Conservation (phyloP, 2,113 vertebrate species). For the Sphyrna mokarran region DNA sequence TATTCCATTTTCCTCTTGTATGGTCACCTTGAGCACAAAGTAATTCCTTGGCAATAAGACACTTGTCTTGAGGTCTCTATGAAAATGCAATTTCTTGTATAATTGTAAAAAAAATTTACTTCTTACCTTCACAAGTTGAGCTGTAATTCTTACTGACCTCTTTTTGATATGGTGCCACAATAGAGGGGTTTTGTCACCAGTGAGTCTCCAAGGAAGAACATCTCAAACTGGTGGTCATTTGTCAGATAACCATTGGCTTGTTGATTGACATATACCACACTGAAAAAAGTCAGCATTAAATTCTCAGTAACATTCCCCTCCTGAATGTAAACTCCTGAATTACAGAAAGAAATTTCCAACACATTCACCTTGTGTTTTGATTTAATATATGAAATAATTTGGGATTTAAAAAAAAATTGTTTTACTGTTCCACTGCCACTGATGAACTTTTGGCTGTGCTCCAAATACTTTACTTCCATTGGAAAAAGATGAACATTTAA, state of each 20-base stretch:
- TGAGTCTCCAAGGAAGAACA: background rate
- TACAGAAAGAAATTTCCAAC: background rate
- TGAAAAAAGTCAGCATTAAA: background rate
- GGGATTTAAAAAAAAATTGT: background rate
- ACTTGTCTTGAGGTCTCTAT: background rate
- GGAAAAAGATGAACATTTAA: background rate
- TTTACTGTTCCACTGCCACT: background rate
- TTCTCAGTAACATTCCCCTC: background rate
- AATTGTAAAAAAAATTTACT: background rate
- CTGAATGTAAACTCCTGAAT: background rate
- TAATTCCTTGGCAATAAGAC: background rate
- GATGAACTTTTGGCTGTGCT: background rate
- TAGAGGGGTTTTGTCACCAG: background rate
- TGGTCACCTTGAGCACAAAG: background rate
- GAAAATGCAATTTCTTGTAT: background rate
- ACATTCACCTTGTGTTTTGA: background rate
- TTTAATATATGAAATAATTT: background rate
- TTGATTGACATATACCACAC: background rate
- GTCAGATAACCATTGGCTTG: background rate
- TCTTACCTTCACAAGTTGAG: background rate
- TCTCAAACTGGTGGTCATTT: background rate
- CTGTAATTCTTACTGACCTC: background rate
- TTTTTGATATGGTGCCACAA: background rate
- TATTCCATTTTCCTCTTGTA: background rate
- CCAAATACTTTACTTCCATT: background rate